Evolutionary conservation across 30 jellyfish, hydroid and myxozoan species (phyloP).

Genomic region (Calvadosia cruxmelitensis): DNA sequence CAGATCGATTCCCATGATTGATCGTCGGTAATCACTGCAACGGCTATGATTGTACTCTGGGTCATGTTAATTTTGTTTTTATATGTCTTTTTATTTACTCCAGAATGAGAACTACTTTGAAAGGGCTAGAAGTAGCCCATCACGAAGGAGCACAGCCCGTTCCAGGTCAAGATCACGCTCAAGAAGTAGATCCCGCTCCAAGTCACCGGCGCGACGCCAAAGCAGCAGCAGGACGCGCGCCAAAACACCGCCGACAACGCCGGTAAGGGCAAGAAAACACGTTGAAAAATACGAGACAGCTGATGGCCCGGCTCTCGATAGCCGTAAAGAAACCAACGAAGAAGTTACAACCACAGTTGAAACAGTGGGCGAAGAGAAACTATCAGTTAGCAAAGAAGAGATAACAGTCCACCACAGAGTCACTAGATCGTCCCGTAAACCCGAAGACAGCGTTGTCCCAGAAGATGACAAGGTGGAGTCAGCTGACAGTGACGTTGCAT

Average conservation of each 20-base stretch:
- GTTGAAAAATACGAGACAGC: too few relatives aligned
- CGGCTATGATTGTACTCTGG: too few relatives aligned
- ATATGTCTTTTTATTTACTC: too few relatives aligned
- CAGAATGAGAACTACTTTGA: too few relatives aligned
- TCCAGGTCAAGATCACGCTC: not conserved
- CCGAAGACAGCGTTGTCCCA: too few relatives aligned
- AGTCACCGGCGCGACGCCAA: not conserved
- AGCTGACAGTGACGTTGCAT: not conserved
- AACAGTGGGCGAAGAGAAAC: not conserved
- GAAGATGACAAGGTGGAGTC: not conserved
- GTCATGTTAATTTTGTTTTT: too few relatives aligned
- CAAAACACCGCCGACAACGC: not conserved
- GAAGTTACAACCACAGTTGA: not conserved
- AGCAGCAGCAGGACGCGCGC: not conserved
- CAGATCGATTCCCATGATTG: too few relatives aligned
- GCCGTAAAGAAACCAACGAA: not conserved
- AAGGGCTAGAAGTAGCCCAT: too few relatives aligned
- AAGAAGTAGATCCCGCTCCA: not conserved
- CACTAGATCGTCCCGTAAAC: too few relatives aligned
- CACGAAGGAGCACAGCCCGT: too few relatives aligned
- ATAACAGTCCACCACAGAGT: too few relatives aligned
- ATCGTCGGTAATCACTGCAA: too few relatives aligned
- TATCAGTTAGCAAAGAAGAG: not conserved
- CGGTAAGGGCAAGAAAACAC: not conserved
- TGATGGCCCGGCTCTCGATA: not conserved